Evolutionary conservation across 2,113 vertebrate species (phyloP).

Genomic region (Psophia crepitans): DNA sequence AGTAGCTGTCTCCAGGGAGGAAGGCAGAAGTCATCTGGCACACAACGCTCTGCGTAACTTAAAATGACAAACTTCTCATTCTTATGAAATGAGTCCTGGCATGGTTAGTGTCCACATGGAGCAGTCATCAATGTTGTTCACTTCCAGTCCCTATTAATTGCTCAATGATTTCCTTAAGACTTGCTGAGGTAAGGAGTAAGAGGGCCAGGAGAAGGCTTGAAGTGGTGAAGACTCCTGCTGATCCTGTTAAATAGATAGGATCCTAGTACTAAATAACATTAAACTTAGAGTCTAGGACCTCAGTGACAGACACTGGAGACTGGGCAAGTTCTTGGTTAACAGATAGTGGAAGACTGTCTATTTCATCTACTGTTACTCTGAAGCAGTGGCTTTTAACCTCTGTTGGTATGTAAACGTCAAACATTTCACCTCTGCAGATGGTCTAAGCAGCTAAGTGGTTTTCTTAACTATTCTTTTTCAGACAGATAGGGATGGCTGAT

Average conservation of each 20-base stretch:
- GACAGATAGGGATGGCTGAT: not conserved
- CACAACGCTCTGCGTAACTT: not conserved
- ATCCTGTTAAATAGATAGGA: not conserved
- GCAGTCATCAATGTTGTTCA: slow-evolving; percentile 32
- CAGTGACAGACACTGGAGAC: not conserved
- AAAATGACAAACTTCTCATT: slow-evolving; percentile 41
- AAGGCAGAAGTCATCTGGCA: slow-evolving; percentile 59
- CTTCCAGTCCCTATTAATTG: slow-evolving; percentile 46
- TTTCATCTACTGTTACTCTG: not conserved
- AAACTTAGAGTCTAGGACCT: not conserved
- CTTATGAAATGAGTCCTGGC: slow-evolving; percentile 54
- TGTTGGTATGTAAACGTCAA: not conserved
- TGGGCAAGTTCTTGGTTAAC: not conserved
- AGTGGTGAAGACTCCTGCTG: not conserved
- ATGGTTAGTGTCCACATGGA: slow-evolving; percentile 46
- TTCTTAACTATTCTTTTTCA: not conserved
- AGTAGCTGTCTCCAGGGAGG: slow-evolving; percentile 22
- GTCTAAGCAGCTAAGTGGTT: not conserved
- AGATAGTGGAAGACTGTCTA: not conserved
- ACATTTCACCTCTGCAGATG: not conserved
- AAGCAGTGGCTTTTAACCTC: not conserved
- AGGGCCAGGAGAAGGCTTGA: slow-evolving; percentile 21
- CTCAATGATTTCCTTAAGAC: slow-evolving; percentile 54
- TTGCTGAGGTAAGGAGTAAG: slow-evolving; percentile 51
- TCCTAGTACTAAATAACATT: not conserved